Evolutionary conservation across 2,797 vertebrate species (phyloP).

Genomic region (Taeniopygia guttata): DNA sequence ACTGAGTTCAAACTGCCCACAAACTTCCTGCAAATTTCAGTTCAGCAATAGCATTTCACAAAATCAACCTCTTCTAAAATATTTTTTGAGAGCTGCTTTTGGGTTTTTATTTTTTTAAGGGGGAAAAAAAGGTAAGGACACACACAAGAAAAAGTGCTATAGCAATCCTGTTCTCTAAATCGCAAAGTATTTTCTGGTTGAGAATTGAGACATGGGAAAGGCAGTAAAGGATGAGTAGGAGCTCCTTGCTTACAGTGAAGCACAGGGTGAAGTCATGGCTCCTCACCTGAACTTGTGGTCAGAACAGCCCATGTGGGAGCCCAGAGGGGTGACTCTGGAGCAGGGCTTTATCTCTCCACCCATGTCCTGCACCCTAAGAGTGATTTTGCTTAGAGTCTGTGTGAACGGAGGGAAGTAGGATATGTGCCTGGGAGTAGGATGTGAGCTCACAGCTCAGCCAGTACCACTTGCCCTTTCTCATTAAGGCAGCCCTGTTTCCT

Average conservation of each 20-base stretch:
- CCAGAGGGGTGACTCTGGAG: background rate
- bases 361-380: no score
- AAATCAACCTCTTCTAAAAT: background rate
- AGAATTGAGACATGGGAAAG: background rate
- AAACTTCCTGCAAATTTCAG: background rate
- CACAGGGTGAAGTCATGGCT: background rate
- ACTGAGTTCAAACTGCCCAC: background rate
- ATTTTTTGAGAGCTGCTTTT: background rate
- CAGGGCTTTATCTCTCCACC: background rate
- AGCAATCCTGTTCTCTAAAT: background rate
- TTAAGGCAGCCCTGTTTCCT: background rate
- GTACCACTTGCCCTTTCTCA: background rate
- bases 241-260: background rate
- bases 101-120: background rate
- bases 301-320: background rate
- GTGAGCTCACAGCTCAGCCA: background rate
- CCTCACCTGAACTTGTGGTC: no score
- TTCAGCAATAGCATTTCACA: background rate
- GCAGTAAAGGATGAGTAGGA: background rate
- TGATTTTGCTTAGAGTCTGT: background rate
- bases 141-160: background rate
- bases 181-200: background rate
- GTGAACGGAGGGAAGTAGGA: background rate
- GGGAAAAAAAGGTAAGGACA: no score
- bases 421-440: fast-evolving